These are phyloP conservation scores for Drosophila mayaguana DNA, from an alignment of 2,888 invertebrate genomes.

Conservation along the genomic window DNA sequence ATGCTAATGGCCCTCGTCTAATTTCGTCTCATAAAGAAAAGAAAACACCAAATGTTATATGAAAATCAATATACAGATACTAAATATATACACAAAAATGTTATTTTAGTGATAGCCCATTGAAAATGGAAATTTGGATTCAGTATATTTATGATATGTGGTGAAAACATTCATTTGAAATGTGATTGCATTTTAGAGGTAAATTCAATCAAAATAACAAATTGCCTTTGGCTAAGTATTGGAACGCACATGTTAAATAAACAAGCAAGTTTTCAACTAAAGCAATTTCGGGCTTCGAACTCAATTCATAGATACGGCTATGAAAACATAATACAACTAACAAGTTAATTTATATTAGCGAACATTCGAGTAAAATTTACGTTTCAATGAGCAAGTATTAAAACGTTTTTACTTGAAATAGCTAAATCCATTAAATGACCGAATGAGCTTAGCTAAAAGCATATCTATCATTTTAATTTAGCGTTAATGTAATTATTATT, in stretches of 20 bases:
- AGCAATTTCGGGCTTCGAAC: neutral
- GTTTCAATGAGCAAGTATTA: too few relatives aligned
- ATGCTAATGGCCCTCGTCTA: constrained; percentile 28
- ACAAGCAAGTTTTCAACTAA: neutral
- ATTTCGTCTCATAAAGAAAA: constrained; percentile 5
- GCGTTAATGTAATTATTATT: neutral
- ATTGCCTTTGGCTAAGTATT: neutral
- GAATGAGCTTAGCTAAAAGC: neutral
- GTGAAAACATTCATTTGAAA: neutral
- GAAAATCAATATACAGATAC: neutral
- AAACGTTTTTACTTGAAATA: neutral
- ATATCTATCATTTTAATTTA: neutral
- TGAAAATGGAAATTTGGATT: neutral
- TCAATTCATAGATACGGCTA: neutral
- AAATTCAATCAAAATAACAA: constrained; percentile 5
- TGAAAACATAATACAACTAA: neutral
- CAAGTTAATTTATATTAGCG: too few relatives aligned
- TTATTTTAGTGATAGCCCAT: neutral
- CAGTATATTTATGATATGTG: neutral
- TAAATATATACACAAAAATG: neutral
- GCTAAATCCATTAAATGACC: neutral
- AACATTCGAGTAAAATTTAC: too few relatives aligned
- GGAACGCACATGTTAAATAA: neutral
- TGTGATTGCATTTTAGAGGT: neutral
- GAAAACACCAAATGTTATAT: neutral